These are phyloP conservation scores for Synanthedon formicaeformis DNA, from an alignment of 2,888 invertebrate species.

Conservation along the genomic window DNA sequence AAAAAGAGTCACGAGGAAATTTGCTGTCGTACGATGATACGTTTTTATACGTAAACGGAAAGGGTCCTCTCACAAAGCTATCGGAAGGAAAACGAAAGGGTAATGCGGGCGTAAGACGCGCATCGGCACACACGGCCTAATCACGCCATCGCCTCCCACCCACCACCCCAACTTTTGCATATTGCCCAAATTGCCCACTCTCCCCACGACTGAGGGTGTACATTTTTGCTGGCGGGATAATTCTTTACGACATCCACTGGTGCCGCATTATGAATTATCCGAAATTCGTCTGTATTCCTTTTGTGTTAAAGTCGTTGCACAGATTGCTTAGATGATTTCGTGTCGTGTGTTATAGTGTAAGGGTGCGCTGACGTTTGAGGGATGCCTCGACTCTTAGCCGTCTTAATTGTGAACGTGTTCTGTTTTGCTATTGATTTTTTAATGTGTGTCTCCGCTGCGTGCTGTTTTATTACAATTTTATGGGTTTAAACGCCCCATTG, in stretches of 20 bases:
- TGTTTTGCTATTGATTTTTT: conserved; percentile 62
- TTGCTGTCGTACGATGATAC: conserved; percentile 46
- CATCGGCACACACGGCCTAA: conserved; percentile 70
- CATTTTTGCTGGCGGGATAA: conserved; percentile 32
- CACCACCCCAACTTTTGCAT: conserved; percentile 60
- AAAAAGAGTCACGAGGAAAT: conserved; percentile 44
- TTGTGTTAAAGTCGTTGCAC: conserved; percentile 10
- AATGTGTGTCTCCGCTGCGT: conserved; percentile 35
- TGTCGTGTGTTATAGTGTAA: conserved; percentile 13
- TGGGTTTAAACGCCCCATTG: not conserved
- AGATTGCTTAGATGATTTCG: conserved; percentile 3
- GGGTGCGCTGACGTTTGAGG: conserved; percentile 53
- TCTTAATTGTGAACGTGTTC: conserved; percentile 56
- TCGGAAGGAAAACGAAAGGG: conserved; percentile 70
- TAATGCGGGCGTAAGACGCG: conserved; percentile 71
- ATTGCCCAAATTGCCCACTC: conserved; percentile 64
- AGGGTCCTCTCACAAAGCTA: conserved; percentile 45
- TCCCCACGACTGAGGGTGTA: conserved; percentile 38
- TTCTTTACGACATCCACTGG: conserved; percentile 18
- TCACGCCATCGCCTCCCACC: conserved; percentile 38
- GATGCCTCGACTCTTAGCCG: conserved; percentile 37
- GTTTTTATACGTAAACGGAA: not conserved
- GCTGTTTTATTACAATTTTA: conserved; percentile 2
- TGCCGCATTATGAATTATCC: conserved; percentile 1
- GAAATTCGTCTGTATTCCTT: conserved; percentile 18